Base-by-base conservation (phyloP, 2,113 vertebrate genomes). In the Balaeniceps rex region DNA sequence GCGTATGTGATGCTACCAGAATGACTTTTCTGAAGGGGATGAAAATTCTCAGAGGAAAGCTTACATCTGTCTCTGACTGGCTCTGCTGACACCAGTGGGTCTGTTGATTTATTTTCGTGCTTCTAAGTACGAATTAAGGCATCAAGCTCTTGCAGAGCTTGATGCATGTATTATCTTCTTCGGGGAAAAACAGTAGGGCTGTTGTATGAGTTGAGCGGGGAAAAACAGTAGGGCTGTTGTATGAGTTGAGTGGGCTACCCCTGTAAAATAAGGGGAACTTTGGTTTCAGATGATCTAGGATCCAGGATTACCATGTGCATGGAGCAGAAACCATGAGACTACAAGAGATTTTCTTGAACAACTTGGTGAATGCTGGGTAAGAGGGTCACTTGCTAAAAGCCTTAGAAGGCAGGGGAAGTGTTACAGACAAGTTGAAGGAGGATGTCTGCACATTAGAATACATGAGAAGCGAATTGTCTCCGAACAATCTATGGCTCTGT, bases 391-490 rank as follows among this genome's bases (percentile, higher is more conserved):
- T 36, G 15, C 2, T 29, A 25, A 55, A 46, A 51, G 36, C 25
- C 23, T 40, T 19, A 4, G 22, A 23, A 47, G 54, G 46, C 38
- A 40, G 33, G 19, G 49, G 28, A 44, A 26, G 14, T 31, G 19
- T 36, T 36, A 15, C 51, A 51, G 61, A 25, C 19, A 12, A 31
- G 19, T 25, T 70, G 19, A 40, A 46, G 46, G 31, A 76, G 40
- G 36, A 25, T 47, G 11, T 42, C 47, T 47, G 3, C n/a, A 1
- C 0, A 0, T 29, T 8, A 23, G 28, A 64, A 15, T 11, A 31
- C 1, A 0, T 16, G 36, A 60, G 44, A 40, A 40, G 31, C 12
- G 16, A 10, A 13, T 52, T 16, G 25, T 78, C 49, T 23, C 38
- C 29, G n/a, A 72, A n/a, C 12, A 24, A 12, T 12, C 14, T 36